Evolutionary conservation across 1,140 invertebrate genomes (phyloP), one percentile per base, ranked within the genome.

Genomic region (Drosophila busckii): DNA sequence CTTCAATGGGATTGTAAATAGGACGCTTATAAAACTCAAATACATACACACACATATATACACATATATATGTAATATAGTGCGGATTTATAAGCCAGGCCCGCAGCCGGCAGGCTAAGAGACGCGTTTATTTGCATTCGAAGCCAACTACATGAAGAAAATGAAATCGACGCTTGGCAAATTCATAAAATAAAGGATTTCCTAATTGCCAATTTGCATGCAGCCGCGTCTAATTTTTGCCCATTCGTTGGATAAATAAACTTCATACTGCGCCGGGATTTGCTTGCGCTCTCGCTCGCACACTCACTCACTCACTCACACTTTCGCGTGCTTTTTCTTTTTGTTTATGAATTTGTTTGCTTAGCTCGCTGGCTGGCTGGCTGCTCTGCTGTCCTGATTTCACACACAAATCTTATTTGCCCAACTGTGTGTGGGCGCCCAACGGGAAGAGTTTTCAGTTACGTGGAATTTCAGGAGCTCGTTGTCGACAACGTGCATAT

Each of bases 141-240:
- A 52, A 50, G 55, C 54, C 26, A 48, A 31, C 62, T 46, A 59
- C 67, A 64, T 35, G 48, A 58, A 61, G 50, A 58, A 78, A 70
- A 76, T 70, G 50, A 66, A 76, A 66, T 70, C 63, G 58, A 56
- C 62, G 50, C 73, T 65, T 40, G 44, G 37, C 40, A 61, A 67
- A 70, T 75, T 75, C 61, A 70, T 78, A 70, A 73, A 71, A 78
- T 80, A 78, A 80, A 73, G 64, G 69, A 80, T 80, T 80, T 78
- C 73, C 73, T 78, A 78, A 78, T 78, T 78, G 73, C 63, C 75
- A 78, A 78, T 78, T 78, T 78, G 68, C 73, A 78, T 78, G 73
- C 73, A 78, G 73, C 42, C 68, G 53, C 59, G 42, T 73, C 73
- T 78, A 80, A 78, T 80, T 80, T 78, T 78, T 71, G 63, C 73